Percentiles rank a stretch among this genome's conserved stretches.
These are phyloP conservation scores for Bubo scandiacus DNA, from an alignment of 2,113 vertebrate species.

Conservation along the genomic window DNA sequence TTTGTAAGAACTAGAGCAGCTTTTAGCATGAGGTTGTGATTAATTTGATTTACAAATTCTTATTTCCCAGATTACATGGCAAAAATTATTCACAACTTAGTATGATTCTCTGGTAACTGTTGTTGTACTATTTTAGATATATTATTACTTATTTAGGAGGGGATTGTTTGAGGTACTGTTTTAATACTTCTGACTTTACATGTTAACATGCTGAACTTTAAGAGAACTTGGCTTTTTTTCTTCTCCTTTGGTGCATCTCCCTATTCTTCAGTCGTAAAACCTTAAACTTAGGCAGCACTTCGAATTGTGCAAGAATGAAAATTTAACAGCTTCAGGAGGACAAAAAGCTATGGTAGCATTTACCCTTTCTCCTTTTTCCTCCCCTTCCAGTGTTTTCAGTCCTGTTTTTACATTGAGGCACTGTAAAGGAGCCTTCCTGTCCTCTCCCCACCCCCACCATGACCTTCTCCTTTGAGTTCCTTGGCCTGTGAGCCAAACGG, in stretches of 20 bases:
- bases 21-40: neutral
- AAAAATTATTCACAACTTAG: neutral
- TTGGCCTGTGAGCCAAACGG: neutral
- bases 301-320: neutral
- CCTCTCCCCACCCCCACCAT: rapidly evolving
- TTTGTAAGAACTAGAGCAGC: neutral
- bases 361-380: neutral
- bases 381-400: neutral
- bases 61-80: neutral
- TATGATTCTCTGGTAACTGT: neutral
- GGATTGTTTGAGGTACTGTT: neutral
- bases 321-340: neutral
- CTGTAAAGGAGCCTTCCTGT: neutral
- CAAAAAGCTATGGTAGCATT: neutral
- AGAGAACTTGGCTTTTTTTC: neutral
- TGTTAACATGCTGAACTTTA: neutral
- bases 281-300: neutral
- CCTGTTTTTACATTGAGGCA: neutral
- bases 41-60: neutral
- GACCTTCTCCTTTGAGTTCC: neutral
- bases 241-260: neutral
- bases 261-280: neutral
- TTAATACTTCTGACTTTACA: neutral
- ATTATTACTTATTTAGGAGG: neutral
- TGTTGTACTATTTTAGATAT: neutral